Conservation (phyloP, 2,113 vertebrate genomes). For the Pseudolaguvia tuberculata region DNA sequence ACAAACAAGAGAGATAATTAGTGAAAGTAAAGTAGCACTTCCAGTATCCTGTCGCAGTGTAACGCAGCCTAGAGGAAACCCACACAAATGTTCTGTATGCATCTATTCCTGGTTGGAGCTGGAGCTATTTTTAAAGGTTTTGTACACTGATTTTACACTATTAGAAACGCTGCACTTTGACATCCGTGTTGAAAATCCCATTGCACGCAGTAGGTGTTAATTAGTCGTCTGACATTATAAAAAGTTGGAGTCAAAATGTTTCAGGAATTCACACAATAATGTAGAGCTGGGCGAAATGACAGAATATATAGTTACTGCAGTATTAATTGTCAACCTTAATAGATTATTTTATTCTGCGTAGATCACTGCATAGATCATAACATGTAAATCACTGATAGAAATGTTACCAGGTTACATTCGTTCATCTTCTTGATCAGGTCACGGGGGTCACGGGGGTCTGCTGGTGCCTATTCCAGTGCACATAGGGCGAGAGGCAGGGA, state of each 20-base stretch:
- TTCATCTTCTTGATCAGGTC: too few species aligned
- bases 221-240: conserved; percentile 6
- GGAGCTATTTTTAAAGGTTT: conserved; percentile 44
- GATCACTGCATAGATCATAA: too few species aligned
- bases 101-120: conserved; percentile 40
- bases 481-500: too few species aligned
- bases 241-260: background rate
- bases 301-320: too few species aligned
- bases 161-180: conserved; percentile 21
- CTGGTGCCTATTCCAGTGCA: too few species aligned
- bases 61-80: conserved; percentile 16
- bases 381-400: too few species aligned
- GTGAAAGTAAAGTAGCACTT: conserved; percentile 20
- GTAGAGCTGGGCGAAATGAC: too few species aligned
- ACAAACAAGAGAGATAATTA: conserved; percentile 13
- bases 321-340: too few species aligned
- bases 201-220: conserved; percentile 20
- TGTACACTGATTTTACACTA: conserved; percentile 26
- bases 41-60: background rate
- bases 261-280: background rate
- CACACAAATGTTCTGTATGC: conserved; percentile 29
- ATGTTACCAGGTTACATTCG: too few species aligned
- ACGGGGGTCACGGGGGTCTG: too few species aligned
- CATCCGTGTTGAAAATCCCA: conserved; percentile 28
- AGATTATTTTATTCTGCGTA: too few species aligned